These are phyloP conservation scores for Allacma fusca DNA, from an alignment of 2,888 invertebrate species.

Conservation along the genomic window DNA sequence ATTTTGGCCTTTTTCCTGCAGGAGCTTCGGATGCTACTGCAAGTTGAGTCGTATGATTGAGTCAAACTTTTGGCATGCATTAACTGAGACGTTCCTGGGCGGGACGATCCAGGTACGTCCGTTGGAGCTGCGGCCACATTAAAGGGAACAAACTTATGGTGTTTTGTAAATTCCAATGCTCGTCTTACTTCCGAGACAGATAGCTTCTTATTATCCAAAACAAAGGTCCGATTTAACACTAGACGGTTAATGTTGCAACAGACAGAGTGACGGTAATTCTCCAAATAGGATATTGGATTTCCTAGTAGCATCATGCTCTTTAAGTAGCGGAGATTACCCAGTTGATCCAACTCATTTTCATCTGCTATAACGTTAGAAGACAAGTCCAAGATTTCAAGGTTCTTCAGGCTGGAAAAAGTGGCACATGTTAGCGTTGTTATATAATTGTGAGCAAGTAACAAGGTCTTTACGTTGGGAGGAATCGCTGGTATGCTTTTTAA, in stretches of 20 bases:
- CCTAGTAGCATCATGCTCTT: conserved; percentile 54
- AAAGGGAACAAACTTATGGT: conserved; percentile 55
- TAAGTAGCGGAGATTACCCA: conserved; percentile 52
- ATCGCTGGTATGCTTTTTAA: conserved; percentile 57
- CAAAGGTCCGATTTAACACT: conserved; percentile 54
- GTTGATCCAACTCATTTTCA: conserved; percentile 51
- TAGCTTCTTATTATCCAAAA: conserved; percentile 57
- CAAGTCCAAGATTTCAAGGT: conserved; percentile 59
- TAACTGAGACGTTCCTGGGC: conserved; percentile 37
- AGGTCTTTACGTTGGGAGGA: conserved; percentile 58
- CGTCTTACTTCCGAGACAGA: conserved; percentile 55
- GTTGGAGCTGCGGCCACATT: conserved; percentile 18
- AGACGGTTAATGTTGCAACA: conserved; percentile 52
- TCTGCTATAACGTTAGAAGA: conserved; percentile 58
- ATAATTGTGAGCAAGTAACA: conserved; percentile 59
- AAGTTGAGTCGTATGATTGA: conserved; percentile 60
- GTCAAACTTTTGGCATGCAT: conserved; percentile 58
- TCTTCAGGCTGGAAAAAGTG: conserved; percentile 46
- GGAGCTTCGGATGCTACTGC: conserved; percentile 58
- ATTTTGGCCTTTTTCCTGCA: conserved; percentile 60
- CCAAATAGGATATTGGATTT: conserved; percentile 58
- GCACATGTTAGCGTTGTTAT: conserved; percentile 53
- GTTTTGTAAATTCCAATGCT: conserved; percentile 53
- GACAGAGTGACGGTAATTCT: conserved; percentile 53
- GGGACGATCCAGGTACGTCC: neutral